Base-by-base conservation (phyloP, 2,888 invertebrate species). In the Aphodius granarius region DNA sequence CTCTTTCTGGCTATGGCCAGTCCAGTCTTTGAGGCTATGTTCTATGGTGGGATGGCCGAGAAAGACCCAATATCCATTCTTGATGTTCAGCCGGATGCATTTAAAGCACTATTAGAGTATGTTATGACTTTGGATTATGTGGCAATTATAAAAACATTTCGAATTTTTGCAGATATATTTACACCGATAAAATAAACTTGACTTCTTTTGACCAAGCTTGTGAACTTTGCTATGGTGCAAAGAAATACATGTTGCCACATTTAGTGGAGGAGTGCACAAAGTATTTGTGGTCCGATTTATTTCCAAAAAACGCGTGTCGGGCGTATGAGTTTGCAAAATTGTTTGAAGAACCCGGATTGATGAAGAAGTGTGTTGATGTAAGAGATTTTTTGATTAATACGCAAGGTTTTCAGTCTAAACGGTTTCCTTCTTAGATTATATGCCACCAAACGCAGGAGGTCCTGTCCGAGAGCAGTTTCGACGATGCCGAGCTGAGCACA, bases 11-110 rank as follows among this genome's bases (percentile, higher is more conserved):
- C 95, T 0, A 95, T 95, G 94, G 93, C 95, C 0, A 95, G 95
- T 78, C 95, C 95, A 0, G 95, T 96, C 0, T 96, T 96, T 83
- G 95, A 95, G 83, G 93, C 94, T 0, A 96, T 96, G 95, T 95
- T 96, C 83, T 95, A 90, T 83, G 95, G 95, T 0, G 93, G 94
- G 3, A 92, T 95, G 90, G 92, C 95, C 0, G 95, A 95, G 82
- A 93, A 93, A 80, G 89, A 87, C 79, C 94, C 94, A 0, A 95
- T 96, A 81, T 91, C 92, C 0, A 95, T 96, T 81, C 89, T 93
- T 62, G 95, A 96, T 85, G 94, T 95, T 0, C 95, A 95, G 84
- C 95, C 95, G 3, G 95, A 95, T 80, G 95, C 95, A 0, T 96
- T 96, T 82, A 93, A 92, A 85, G 93, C 95, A 2, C 88, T 96